Conservation (phyloP, 2,113 vertebrate species). For the Archocentrus centrarchus region DNA sequence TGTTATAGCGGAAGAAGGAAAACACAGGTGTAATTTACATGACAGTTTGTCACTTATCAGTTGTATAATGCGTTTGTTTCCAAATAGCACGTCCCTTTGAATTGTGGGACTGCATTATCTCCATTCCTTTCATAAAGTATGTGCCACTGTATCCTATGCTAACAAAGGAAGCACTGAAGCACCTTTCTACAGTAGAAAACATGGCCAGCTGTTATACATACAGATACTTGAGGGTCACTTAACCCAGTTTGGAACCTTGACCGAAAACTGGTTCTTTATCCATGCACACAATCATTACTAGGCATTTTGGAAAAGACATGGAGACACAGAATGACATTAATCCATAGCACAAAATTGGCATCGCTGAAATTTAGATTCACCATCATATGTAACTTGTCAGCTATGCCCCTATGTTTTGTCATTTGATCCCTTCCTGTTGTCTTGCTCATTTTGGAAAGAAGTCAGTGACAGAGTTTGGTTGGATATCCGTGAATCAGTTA, state of each 20-base stretch:
- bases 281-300: neutral
- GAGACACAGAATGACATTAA: neutral
- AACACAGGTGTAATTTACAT: neutral
- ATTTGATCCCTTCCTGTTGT: constrained; percentile 33
- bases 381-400: neutral
- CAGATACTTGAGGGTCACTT: neutral
- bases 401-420: constrained; percentile 16
- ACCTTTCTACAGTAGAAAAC: neutral
- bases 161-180: neutral
- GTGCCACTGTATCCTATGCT: neutral
- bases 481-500: constrained; percentile 26
- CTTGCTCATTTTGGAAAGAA: constrained; percentile 43
- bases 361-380: constrained; percentile 1
- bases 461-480: constrained; percentile 15
- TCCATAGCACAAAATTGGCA: neutral
- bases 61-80: neutral
- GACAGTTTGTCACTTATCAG: neutral
- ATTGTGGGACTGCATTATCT: neutral
- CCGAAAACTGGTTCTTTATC: constrained; percentile 1
- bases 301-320: neutral
- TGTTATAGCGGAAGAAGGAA: neutral
- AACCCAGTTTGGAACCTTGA: neutral
- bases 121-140: neutral
- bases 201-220: neutral
- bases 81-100: neutral